Evolutionary conservation across 2,888 invertebrate species (phyloP), one percentile per base, ranked within the genome.

Genomic region (Dilophus febrilis): DNA sequence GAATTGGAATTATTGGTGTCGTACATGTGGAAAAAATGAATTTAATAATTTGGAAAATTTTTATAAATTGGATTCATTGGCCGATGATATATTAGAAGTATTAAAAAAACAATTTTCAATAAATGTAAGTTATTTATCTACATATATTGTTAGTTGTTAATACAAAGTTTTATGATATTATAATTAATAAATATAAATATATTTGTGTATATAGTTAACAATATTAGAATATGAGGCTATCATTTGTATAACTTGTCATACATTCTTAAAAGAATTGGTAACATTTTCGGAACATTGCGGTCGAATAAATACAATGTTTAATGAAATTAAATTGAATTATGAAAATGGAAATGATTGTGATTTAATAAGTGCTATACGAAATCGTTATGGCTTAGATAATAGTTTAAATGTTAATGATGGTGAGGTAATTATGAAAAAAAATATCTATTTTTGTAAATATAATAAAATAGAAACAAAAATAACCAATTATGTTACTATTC

Each of bases 1-100:
- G n/a, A n/a, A 40, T 6, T 46, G 46, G 46, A 40, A 40, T 17
- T 26, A 40, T 19, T 47, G 47, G 47, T 47, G 47, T 33, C 44
- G 47, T 18, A 29, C 45, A 14, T 47, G 47, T 37, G 45, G 44
- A 13, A 41, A 41, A 31, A 37, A 41, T n/a, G 37, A 44, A 32
- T 41, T 34, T 22, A 35, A 30, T n/a, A 40, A 41, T 27, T 34
- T 42, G 36, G 39, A 46, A 22, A 29, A 43, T 27, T 45, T 41
- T 41, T 31, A 41, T 8, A 45, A 46, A 26, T 37, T 39, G 29
- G 46, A 42, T 42, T 19, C 42, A 14, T 33, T 27, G n/a, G 30
- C 35, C n/a, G n/a, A n/a, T n/a, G 40, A 46, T 37, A 31, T 45
- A 13, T 19, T 40, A 26, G 32, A 40, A 33, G 27, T 36, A 13